Evolutionary conservation across 2,888 invertebrate genomes (phyloP).

Genomic region (Ichneumoninae sp.): DNA sequence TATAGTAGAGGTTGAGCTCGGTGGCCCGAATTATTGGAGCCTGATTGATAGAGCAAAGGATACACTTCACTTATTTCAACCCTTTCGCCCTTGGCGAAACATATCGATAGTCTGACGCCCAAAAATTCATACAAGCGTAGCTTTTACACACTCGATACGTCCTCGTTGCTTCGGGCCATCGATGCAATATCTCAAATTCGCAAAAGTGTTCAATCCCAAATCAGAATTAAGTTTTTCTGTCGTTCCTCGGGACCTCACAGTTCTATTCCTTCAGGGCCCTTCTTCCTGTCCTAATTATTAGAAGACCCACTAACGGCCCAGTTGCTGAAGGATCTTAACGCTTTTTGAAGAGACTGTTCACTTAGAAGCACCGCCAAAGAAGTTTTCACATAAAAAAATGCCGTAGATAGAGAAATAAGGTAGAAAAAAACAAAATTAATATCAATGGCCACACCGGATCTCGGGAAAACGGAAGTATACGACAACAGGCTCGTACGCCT

Average conservation of each 20-base stretch:
- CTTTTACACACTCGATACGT: not conserved
- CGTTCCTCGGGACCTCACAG: too few species aligned
- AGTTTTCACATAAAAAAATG: too few species aligned
- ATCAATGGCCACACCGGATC: not conserved
- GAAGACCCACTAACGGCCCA: not conserved
- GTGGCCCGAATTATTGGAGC: not conserved
- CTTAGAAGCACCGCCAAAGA: too few species aligned
- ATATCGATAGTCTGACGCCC: not conserved
- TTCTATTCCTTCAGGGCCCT: too few species aligned
- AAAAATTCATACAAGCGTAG: too few species aligned
- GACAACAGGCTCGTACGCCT: not conserved
- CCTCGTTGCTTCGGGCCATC: not conserved
- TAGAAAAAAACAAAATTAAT: not conserved
- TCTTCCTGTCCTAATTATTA: too few species aligned
- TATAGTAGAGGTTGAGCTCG: not conserved
- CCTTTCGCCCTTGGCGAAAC: not conserved
- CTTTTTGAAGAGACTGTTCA: too few species aligned
- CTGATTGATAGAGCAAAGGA: not conserved
- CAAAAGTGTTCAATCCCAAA: not conserved
- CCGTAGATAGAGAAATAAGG: too few species aligned
- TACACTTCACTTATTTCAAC: not conserved
- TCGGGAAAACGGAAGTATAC: not conserved
- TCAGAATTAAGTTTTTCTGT: not conserved
- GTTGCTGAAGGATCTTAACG: not conserved
- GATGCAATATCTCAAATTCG: not conserved